These are phyloP conservation scores for Micromesistius poutassou DNA, from an alignment of 2,797 vertebrate genomes.

Conservation along the genomic window DNA sequence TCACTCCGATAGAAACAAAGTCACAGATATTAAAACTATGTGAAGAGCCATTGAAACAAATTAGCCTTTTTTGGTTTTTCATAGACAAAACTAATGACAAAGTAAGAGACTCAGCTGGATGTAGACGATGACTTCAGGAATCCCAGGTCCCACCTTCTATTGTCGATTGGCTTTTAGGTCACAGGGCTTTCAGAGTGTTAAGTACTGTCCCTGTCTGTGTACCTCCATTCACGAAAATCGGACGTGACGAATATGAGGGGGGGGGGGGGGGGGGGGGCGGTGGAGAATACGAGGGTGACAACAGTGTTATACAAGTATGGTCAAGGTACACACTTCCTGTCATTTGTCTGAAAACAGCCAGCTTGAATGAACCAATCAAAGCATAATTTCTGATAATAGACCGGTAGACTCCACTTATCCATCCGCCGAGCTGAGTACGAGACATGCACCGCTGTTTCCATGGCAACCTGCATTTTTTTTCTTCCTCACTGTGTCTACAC, in stretches of 20 bases:
- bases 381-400: slow-evolving; percentile 49
- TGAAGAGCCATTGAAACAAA: background rate
- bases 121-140: background rate
- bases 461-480: slow-evolving; percentile 57
- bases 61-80: background rate
- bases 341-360: slow-evolving; percentile 35
- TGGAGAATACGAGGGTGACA: slow-evolving; percentile 24
- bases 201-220: background rate
- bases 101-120: background rate
- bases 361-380: slow-evolving; percentile 54
- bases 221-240: slow-evolving; percentile 36
- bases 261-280: background rate
- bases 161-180: slow-evolving; percentile 1
- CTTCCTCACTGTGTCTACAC: slow-evolving; percentile 43
- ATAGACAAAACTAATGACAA: background rate
- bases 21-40: background rate
- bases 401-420: slow-evolving; percentile 46
- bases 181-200: background rate
- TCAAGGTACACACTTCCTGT: slow-evolving; percentile 28
- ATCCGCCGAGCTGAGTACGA: slow-evolving; percentile 55
- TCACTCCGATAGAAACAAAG: slow-evolving; percentile 10
- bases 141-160: background rate
- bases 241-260: background rate
- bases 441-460: slow-evolving; percentile 64
- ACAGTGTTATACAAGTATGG: slow-evolving; percentile 10